phyloP scores from a whole-genome alignment of 2,888 invertebrate genomes.

The Sceliomorpha sp. region DNA sequence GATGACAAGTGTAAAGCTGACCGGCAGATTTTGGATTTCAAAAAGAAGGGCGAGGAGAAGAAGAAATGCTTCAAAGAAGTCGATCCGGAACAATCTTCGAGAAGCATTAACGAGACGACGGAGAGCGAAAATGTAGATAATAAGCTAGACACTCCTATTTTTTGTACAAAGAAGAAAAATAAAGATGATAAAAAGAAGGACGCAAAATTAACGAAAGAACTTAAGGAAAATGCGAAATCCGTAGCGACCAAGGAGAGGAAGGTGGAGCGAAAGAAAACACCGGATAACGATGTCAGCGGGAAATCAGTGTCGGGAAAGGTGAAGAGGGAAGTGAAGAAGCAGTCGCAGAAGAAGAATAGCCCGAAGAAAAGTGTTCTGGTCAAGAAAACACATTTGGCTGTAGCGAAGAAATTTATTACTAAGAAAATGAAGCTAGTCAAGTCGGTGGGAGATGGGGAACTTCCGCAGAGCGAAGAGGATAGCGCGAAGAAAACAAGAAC shows the following conservation, averaged over 20 bases:
- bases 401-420: slow-evolving; percentile 72
- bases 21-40: slow-evolving; percentile 59
- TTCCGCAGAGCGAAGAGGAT: slow-evolving; percentile 56
- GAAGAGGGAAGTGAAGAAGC: slow-evolving; percentile 67
- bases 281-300: slow-evolving; percentile 61
- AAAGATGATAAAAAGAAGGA: slow-evolving; percentile 74
- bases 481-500: slow-evolving; percentile 66
- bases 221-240: slow-evolving; percentile 67
- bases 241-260: slow-evolving; percentile 71
- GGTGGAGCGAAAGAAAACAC: slow-evolving; percentile 69
- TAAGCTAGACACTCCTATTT: slow-evolving; percentile 48
- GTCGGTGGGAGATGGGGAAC: slow-evolving; percentile 61
- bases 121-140: slow-evolving; percentile 53
- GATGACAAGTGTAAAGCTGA: slow-evolving; percentile 67
- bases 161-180: slow-evolving; percentile 64
- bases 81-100: slow-evolving; percentile 42
- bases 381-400: slow-evolving; percentile 68
- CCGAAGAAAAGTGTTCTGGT: slow-evolving; percentile 69
- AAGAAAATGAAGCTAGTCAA: slow-evolving; percentile 77
- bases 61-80: slow-evolving; percentile 54
- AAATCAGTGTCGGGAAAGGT: slow-evolving; percentile 48
- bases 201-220: slow-evolving; percentile 67
- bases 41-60: slow-evolving; percentile 60
- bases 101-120: slow-evolving; percentile 37
- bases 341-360: slow-evolving; percentile 65